Evolutionary conservation across 2,797 vertebrate species (phyloP).

Genomic region (Pipistrellus pipistrellus): DNA sequence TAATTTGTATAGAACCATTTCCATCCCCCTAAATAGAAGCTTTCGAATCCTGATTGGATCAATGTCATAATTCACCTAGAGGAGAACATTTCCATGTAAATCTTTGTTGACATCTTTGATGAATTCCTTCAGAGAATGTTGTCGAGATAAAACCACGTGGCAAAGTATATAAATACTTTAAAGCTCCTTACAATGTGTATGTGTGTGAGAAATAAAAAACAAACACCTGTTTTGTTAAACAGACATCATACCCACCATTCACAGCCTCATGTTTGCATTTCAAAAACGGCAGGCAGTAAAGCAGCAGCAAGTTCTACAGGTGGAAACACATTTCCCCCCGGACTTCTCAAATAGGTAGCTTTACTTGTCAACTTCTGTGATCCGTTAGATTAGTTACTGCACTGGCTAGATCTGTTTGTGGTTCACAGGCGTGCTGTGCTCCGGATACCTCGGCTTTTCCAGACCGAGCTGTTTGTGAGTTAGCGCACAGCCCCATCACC

Average conservation of each 20-base stretch:
- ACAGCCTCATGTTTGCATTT: constrained; percentile 36
- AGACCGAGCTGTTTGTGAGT: background rate
- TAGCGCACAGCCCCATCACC: background rate
- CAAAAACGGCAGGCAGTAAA: constrained; percentile 34
- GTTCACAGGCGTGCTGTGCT: background rate
- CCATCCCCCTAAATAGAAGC: background rate
- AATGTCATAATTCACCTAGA: background rate
- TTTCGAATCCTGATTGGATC: background rate
- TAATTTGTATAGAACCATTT: background rate
- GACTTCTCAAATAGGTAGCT: constrained; percentile 59
- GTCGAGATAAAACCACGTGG: background rate
- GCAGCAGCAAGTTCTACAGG: constrained; percentile 62
- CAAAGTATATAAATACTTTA: background rate
- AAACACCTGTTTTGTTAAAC: background rate
- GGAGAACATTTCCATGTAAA: background rate
- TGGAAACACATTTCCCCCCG: background rate
- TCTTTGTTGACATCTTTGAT: background rate
- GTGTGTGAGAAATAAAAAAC: background rate
- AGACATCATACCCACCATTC: rapidly evolving
- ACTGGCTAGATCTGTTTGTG: constrained; percentile 43
- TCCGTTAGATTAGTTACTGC: constrained; percentile 1
- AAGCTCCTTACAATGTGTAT: background rate
- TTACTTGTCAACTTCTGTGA: constrained; percentile 44
- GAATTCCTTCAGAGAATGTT: background rate
- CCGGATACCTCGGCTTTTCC: constrained; percentile 8